Percentiles rank a stretch among this genome's conserved stretches.
Evolutionary conservation across 2,888 invertebrate species (phyloP).

Genomic region (Melanchra persicariae): DNA sequence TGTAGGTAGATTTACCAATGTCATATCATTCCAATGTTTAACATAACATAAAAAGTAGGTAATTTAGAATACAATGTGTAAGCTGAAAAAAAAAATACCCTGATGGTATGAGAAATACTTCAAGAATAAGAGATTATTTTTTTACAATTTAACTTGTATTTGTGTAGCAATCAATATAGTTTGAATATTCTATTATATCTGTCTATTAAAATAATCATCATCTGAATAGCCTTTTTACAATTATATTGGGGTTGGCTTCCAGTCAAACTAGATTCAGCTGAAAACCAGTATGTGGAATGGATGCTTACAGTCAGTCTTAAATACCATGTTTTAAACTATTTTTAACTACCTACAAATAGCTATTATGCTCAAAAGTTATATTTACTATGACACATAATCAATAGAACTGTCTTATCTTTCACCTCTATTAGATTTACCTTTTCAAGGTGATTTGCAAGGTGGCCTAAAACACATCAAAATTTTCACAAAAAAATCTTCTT

Average conservation of each 20-base stretch:
- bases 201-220: too few relatives aligned
- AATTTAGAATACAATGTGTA: background rate
- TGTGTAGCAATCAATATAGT: too few relatives aligned
- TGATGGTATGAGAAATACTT: background rate
- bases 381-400: background rate
- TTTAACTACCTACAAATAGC: too few relatives aligned
- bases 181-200: background rate
- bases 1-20: background rate
- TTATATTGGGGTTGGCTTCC: too few relatives aligned
- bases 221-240: too few relatives aligned
- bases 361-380: slow-evolving; percentile 9
- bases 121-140: too few relatives aligned
- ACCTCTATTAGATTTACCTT: slow-evolving; percentile 31
- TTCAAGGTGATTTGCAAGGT: slow-evolving; percentile 26
- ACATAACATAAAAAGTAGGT: background rate
- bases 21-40: background rate
- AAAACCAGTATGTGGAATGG: too few relatives aligned
- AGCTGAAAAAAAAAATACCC: background rate
- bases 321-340: too few relatives aligned
- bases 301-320: too few relatives aligned
- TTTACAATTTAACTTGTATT: too few relatives aligned
- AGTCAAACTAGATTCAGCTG: too few relatives aligned
- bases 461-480: background rate
- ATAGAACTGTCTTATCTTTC: slow-evolving; percentile 1
- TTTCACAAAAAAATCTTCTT: too few relatives aligned